Evolutionary conservation across 2,113 vertebrate species (phyloP).

Genomic region (human (Homo sapiens)): GRCh38 chr4:172641001-172641500

Average conservation of each 20-base stretch:
- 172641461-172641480: background rate
- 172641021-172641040: background rate
- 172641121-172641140: background rate
- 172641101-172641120: background rate
- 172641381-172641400: background rate
- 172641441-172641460: background rate
- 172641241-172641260: background rate
- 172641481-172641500: background rate
- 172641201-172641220: background rate
- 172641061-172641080: background rate
- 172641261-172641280: background rate
- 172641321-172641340: background rate
- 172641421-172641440: background rate
- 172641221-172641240: background rate
- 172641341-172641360: background rate
- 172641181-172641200: background rate
- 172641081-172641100: background rate
- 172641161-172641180: background rate
- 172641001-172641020: background rate
- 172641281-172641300: background rate
- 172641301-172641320: background rate
- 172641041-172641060: background rate
- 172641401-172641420: background rate
- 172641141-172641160: background rate
- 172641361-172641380: background rate